phyloP scores from a whole-genome alignment of 2,113 vertebrate genomes.

The Mugil cephalus region DNA sequence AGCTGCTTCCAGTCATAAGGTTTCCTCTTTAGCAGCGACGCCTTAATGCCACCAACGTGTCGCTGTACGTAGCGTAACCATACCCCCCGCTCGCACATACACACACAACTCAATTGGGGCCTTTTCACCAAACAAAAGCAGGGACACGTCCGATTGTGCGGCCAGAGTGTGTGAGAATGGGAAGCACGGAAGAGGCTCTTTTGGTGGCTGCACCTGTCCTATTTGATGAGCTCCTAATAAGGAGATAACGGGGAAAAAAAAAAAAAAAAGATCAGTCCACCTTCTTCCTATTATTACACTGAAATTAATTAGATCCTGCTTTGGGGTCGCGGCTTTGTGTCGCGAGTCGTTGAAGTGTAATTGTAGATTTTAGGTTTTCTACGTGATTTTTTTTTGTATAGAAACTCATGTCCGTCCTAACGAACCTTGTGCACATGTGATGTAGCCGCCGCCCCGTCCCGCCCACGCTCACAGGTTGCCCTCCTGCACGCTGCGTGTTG shows the following conservation, averaged over 20 bases:
- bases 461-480: conserved; percentile 49
- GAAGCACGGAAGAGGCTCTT: conserved; percentile 65
- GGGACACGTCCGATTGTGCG: conserved; percentile 77
- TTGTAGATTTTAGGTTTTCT: not conserved
- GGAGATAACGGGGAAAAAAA: conserved; percentile 72
- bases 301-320: conserved; percentile 73
- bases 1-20: conserved; percentile 59
- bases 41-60: conserved; percentile 50
- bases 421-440: conserved; percentile 7
- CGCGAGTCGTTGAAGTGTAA: conserved; percentile 3
- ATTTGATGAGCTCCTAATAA: conserved; percentile 82
- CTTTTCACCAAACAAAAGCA: conserved; percentile 80
- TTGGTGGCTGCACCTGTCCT: conserved; percentile 82
- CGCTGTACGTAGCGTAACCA: conserved; percentile 52
- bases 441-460: conserved; percentile 27
- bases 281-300: conserved; percentile 42
- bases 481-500: conserved; percentile 5
- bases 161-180: conserved; percentile 66
- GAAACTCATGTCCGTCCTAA: not conserved
- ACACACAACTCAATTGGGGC: conserved; percentile 70
- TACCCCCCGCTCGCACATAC: conserved; percentile 58
- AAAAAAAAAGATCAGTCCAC: conserved; percentile 23
- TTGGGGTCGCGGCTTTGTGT: conserved; percentile 27
- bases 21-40: conserved; percentile 59
- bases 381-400: not conserved